Evolutionary conservation across 2,113 vertebrate genomes (phyloP), one percentile per base, ranked within the genome.

Genomic region (Calyptomena viridis): DNA sequence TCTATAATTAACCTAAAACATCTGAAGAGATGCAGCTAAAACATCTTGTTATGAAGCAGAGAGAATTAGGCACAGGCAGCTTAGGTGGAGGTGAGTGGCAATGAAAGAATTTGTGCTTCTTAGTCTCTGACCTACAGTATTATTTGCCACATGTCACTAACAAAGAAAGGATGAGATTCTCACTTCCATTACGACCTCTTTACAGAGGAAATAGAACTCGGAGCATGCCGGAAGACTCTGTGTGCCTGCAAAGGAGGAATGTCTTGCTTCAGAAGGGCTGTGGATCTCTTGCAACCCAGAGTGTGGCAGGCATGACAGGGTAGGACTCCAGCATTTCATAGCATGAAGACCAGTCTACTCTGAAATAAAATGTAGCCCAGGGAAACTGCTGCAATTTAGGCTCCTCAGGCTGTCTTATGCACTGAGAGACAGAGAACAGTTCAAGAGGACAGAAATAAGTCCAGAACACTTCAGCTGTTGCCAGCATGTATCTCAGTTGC

Each of bases 1-100:
- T 93, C 94, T 97, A 96, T 93, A 93, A 96, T 95, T 96, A 97
- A 93, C 90, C 66, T 89, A 25, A 87, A 93, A 71, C 58, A 75
- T 87, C 76, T 76, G 64, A 82, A 94, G 94, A 40, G 49, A 33
- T 66, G 66, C 31, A 92, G 88, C 92, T 78, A 55, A 60, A 92
- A 47, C 16, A 33, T 37, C 56, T 68, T 86, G 60, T 63, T 62
- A 23, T 3, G 28, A 76, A 64, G 47, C 64, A 47, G 33, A 68
- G 49, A 92, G 40, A 66, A 90, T 78, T 47, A 60, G 68, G 33
- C 31, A 63, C 0, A 0, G 59, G 33, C 39, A 63, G 6, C 0
- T 0, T 73, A 76, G 23, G 10, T 24, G 22, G 42, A 59, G 39
- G 63, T 56, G 75, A 69, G 59, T 12, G 35, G 14, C 59, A 46